phyloP scores from a whole-genome alignment of 2,888 invertebrate genomes.

The Syritta pipiens region DNA sequence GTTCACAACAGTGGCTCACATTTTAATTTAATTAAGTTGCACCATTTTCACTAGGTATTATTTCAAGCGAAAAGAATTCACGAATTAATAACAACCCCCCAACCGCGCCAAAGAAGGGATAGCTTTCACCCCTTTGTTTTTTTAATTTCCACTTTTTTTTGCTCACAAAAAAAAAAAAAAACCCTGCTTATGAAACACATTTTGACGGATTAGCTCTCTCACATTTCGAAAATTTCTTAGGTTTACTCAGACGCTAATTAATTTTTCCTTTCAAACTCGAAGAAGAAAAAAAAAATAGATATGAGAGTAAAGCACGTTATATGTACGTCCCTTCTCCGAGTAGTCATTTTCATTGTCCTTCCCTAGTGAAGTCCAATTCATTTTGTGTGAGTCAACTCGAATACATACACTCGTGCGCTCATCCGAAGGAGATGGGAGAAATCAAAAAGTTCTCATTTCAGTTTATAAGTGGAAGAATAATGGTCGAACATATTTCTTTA shows the following conservation, averaged over 20 bases:
- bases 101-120: conserved; percentile 10
- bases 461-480: conserved; percentile 61
- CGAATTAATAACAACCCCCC: conserved; percentile 11
- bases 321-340: conserved; percentile 12
- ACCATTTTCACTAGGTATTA: conserved; percentile 6
- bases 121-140: conserved; percentile 17
- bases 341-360: conserved; percentile 42
- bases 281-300: conserved; percentile 20
- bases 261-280: conserved; percentile 41
- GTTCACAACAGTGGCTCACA: conserved; percentile 21
- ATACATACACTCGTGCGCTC: neutral
- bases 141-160: neutral
- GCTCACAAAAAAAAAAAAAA: neutral
- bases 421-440: conserved; percentile 3
- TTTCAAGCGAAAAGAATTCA: conserved; percentile 13
- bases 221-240: conserved; percentile 39
- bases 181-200: conserved; percentile 23
- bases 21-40: conserved; percentile 44
- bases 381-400: conserved; percentile 10
- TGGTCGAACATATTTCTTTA: conserved; percentile 60
- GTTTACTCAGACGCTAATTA: conserved; percentile 54
- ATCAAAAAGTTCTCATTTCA: conserved; percentile 60
- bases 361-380: conserved; percentile 25
- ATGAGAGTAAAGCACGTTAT: conserved; percentile 16
- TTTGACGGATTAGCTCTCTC: conserved; percentile 55